phyloP scores from a whole-genome alignment of 2,113 vertebrate genomes.

The Myodes glareolus region DNA sequence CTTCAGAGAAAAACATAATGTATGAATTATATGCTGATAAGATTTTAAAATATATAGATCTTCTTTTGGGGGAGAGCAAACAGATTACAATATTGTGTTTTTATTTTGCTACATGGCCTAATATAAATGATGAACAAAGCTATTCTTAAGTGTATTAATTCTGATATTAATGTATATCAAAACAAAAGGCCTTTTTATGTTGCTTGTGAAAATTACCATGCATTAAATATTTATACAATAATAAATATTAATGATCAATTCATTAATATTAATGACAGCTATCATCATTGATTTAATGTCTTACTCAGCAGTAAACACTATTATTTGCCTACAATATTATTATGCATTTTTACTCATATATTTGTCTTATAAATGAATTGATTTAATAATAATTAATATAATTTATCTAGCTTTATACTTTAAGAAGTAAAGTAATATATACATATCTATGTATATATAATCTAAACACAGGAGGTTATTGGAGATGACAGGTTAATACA shows the following conservation, averaged over 20 bases:
- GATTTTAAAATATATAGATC: conserved; percentile 59
- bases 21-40: conserved; percentile 12
- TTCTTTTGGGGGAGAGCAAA: conserved; percentile 20
- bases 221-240: conserved; percentile 57
- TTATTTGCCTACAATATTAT: conserved; percentile 60
- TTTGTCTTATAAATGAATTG: conserved; percentile 25
- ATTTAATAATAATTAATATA: conserved; percentile 53
- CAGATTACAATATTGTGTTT: conserved; percentile 10
- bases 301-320: conserved; percentile 39
- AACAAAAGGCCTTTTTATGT: not conserved
- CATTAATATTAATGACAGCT: conserved; percentile 68
- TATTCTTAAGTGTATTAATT: conserved; percentile 53
- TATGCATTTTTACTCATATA: conserved; percentile 35
- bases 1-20: not conserved
- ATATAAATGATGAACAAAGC: conserved; percentile 44
- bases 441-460: not conserved
- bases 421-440: conserved; percentile 39
- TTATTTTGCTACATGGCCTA: not conserved
- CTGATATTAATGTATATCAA: conserved; percentile 45
- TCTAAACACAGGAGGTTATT: not conserved
- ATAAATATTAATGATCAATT: conserved; percentile 66
- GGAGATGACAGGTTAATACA: not conserved
- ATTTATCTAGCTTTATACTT: conserved; percentile 25
- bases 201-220: conserved; percentile 61
- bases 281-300: conserved; percentile 57